These are phyloP conservation scores for Chaenocephalus aceratus DNA, from an alignment of 2,113 vertebrate genomes.

Conservation along the genomic window DNA sequence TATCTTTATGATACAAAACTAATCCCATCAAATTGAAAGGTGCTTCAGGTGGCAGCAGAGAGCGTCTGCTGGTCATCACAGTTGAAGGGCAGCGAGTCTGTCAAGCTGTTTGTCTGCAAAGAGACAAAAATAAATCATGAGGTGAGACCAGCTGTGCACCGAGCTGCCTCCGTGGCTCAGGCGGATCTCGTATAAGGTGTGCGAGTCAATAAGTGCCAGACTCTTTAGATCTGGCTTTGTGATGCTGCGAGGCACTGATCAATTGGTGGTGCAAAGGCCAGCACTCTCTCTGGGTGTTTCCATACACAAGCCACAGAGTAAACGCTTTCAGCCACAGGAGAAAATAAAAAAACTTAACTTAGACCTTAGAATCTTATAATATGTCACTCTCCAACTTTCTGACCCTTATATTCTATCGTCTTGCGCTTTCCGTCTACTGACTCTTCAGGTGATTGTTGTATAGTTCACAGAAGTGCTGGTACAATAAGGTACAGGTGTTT, in stretches of 20 bases:
- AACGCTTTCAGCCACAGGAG: not conserved
- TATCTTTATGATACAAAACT: too few relatives aligned
- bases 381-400: not conserved
- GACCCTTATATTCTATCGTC: not conserved
- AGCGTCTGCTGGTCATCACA: constrained; percentile 7
- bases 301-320: not conserved
- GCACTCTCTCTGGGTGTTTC: not conserved
- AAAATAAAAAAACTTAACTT: too few relatives aligned
- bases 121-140: constrained; percentile 26
- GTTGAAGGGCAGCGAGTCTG: constrained; percentile 24
- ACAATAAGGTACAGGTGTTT: not conserved
- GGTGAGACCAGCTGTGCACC: constrained; percentile 12
- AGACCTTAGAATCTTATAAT: not conserved
- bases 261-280: constrained; percentile 10
- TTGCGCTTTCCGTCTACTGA: not conserved
- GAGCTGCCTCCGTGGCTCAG: constrained; percentile 8
- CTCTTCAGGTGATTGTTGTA: not conserved
- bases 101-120: constrained; percentile 22
- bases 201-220: not conserved
- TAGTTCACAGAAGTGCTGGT: not conserved
- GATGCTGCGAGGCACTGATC: constrained; percentile 22
- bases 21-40: constrained; percentile 12
- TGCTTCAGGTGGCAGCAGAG: constrained; percentile 25
- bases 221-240: constrained; percentile 15
- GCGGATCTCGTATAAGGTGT: not conserved